Percentiles rank a stretch among this genome's conserved stretches.
Conservation (phyloP, 2,797 vertebrate species). For the Pelodytes ibericus region DNA sequence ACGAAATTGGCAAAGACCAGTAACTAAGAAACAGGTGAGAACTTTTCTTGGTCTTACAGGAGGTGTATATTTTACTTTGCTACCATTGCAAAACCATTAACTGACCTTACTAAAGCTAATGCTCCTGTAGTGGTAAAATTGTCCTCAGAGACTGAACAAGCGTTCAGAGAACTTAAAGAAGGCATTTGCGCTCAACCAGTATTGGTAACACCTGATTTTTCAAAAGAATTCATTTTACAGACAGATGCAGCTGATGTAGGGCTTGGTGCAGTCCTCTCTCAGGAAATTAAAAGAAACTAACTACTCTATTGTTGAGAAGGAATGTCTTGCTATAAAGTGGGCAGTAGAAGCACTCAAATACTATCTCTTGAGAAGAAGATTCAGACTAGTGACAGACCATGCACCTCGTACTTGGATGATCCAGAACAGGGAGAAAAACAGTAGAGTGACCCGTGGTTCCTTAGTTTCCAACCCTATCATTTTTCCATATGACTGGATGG, state of each 20-base stretch:
- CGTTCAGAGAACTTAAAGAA: background rate
- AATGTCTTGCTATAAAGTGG: too few species aligned
- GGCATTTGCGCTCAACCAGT: background rate
- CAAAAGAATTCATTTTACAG: background rate
- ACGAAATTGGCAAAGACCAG: background rate
- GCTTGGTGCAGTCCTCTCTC: background rate
- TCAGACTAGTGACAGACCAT: too few species aligned
- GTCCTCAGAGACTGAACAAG: background rate
- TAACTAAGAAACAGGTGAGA: conserved; percentile 1
- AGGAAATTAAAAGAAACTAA: too few species aligned
- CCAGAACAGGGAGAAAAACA: too few species aligned
- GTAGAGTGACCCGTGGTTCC: too few species aligned
- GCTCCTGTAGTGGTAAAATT: background rate
- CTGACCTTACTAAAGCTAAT: background rate
- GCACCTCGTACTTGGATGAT: too few species aligned
- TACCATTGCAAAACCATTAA: background rate
- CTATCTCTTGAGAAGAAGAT: too few species aligned
- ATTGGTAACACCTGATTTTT: background rate
- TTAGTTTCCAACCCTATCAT: too few species aligned
- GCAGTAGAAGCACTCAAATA: too few species aligned
- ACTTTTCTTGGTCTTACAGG: background rate
- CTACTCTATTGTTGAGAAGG: too few species aligned
- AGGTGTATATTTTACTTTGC: background rate
- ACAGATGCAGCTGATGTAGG: background rate
- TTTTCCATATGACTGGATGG: too few species aligned